Evolutionary conservation across 2,888 invertebrate species (phyloP).

Genomic region (Salpingus planirostris): DNA sequence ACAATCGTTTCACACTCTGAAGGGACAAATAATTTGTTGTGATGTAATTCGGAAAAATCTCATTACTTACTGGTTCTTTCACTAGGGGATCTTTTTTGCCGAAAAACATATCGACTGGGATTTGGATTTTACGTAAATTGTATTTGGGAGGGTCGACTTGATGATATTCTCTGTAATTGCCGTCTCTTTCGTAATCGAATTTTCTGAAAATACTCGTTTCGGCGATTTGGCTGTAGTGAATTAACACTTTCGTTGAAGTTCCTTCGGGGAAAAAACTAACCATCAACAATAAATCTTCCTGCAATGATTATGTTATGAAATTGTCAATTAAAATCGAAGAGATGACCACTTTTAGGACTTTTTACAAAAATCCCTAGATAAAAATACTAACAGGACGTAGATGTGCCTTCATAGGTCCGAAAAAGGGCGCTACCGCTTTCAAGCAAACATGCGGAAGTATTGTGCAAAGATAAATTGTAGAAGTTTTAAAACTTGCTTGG

Average conservation of each 20-base stretch:
- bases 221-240: neutral
- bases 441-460: no score
- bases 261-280: neutral
- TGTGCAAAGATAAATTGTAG: no score
- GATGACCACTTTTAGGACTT: no score
- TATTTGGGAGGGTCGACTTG: neutral
- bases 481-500: no score
- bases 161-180: neutral
- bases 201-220: neutral
- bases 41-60: neutral
- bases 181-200: neutral
- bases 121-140: neutral
- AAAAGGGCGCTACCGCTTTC: no score
- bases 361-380: no score
- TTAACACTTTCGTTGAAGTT: neutral
- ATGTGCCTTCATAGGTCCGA: no score
- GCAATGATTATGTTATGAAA: no score
- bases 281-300: neutral
- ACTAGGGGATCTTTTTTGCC: neutral
- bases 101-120: neutral
- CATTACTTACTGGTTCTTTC: neutral
- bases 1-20: neutral
- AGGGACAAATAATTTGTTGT: neutral
- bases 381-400: no score
- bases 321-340: no score